phyloP scores from a whole-genome alignment of 2,113 vertebrate species.

The Entosphenus tridentatus region DNA sequence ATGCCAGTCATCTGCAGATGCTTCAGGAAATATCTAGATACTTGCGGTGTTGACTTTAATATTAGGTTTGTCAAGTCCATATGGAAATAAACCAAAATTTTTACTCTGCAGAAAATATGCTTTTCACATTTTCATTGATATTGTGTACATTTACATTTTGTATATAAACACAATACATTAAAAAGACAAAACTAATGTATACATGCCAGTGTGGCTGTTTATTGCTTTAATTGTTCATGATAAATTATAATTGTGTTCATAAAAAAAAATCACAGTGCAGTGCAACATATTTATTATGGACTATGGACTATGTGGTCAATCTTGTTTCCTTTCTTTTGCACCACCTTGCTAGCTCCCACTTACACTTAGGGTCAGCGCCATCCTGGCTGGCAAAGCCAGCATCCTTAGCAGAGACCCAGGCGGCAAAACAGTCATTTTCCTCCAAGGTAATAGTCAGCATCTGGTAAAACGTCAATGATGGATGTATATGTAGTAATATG shows the following conservation, averaged over 20 bases:
- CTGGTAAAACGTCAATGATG: slow-evolving; percentile 18
- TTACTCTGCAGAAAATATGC: background rate
- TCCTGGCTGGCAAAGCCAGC: slow-evolving; percentile 84
- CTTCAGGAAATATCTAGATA: background rate
- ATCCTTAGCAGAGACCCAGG: slow-evolving; percentile 95
- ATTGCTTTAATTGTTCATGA: background rate
- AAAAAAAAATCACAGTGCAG: background rate
- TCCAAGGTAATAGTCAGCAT: slow-evolving; percentile 96
- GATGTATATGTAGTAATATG: no score
- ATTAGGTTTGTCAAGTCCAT: background rate
- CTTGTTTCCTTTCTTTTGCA: no score
- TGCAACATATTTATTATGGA: no score
- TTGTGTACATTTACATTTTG: no score
- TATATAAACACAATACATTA: background rate
- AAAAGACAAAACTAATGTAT: background rate
- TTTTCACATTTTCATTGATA: no score
- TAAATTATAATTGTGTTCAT: background rate
- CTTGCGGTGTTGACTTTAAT: background rate
- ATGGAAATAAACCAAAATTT: background rate
- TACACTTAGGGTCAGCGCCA: slow-evolving; percentile 87
- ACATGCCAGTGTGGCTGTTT: slow-evolving; percentile 2
- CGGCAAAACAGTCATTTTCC: slow-evolving; percentile 93
- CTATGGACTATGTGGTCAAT: no score
- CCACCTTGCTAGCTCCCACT: slow-evolving; percentile 13
- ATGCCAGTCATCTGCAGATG: background rate